phyloP scores from a whole-genome alignment of 2,797 vertebrate species.

The Austrolebias charrua region DNA sequence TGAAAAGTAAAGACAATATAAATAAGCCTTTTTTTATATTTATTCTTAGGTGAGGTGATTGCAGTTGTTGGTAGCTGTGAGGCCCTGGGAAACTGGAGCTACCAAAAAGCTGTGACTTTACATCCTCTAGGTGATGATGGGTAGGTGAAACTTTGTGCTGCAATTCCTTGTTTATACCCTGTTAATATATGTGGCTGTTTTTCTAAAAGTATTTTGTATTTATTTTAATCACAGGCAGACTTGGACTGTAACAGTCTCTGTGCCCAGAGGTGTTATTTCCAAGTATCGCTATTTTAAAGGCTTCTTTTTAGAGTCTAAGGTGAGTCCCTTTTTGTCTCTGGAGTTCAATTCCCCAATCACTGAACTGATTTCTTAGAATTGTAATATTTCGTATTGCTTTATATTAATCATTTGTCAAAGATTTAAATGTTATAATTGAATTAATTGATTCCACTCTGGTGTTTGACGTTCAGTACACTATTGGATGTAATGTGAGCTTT shows the following conservation, averaged over 20 bases:
- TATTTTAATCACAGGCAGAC: constrained; percentile 64
- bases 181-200: not conserved
- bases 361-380: not conserved
- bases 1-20: too few relatives aligned
- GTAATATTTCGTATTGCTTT: not conserved
- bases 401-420: not conserved
- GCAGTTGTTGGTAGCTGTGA: constrained; percentile 91
- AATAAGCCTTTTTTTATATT: not conserved
- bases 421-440: not conserved
- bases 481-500: constrained; percentile 1
- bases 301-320: constrained; percentile 90
- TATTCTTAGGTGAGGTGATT: constrained; percentile 87
- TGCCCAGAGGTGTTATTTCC: constrained; percentile 79
- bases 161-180: too few relatives aligned
- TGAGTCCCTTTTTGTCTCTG: constrained; percentile 62
- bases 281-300: constrained; percentile 94
- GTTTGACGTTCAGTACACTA: not conserved
- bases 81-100: constrained; percentile 88
- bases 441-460: not conserved
- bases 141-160: constrained; percentile 47
- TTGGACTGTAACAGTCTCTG: constrained; percentile 82
- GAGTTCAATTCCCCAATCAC: not conserved
- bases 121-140: constrained; percentile 66
- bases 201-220: not conserved
- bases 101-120: constrained; percentile 84